A percentile compares a stretch with the other conserved stretches of the same genome.
phyloP scores from a whole-genome alignment of 1,140 invertebrate genomes.

The Pollicipes pollicipes region DNA sequence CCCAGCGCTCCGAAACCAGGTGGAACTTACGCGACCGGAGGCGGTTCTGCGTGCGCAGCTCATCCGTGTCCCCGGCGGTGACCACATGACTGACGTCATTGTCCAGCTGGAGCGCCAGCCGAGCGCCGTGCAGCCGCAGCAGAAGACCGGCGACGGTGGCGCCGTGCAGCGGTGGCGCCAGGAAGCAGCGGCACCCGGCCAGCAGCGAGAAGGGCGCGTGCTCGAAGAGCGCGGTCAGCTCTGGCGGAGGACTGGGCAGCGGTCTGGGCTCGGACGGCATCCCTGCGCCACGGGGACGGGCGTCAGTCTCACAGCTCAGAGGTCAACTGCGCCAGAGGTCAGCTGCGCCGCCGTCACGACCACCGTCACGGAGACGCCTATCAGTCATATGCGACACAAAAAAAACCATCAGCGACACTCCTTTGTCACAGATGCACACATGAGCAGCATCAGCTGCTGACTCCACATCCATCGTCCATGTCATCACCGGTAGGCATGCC shows the following conservation, averaged over 20 bases:
- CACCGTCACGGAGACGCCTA: too few species aligned
- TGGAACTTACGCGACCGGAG: background rate
- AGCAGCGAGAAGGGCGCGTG: background rate
- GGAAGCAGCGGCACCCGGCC: slow-evolving; percentile 7
- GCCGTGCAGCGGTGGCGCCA: slow-evolving; percentile 10
- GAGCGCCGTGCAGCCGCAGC: background rate
- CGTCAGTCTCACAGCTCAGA: background rate
- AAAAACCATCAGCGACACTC: too few species aligned
- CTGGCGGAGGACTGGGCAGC: background rate
- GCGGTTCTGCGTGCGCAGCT: background rate
- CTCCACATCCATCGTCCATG: too few species aligned
- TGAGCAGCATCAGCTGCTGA: too few species aligned
- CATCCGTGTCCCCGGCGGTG: too few species aligned
- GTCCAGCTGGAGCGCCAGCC: background rate
- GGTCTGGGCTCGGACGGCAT: background rate
- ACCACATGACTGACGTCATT: background rate
- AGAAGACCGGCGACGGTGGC: background rate
- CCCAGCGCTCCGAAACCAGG: background rate
- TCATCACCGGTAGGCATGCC: too few species aligned
- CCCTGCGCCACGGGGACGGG: background rate
- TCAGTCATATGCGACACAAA: too few species aligned
- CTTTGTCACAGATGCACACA: too few species aligned
- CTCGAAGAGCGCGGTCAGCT: background rate
- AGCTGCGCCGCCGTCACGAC: background rate
- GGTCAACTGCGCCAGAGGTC: background rate